These are phyloP conservation scores for Eilema griseolum DNA, from an alignment of 2,888 invertebrate species.

Conservation along the genomic window DNA sequence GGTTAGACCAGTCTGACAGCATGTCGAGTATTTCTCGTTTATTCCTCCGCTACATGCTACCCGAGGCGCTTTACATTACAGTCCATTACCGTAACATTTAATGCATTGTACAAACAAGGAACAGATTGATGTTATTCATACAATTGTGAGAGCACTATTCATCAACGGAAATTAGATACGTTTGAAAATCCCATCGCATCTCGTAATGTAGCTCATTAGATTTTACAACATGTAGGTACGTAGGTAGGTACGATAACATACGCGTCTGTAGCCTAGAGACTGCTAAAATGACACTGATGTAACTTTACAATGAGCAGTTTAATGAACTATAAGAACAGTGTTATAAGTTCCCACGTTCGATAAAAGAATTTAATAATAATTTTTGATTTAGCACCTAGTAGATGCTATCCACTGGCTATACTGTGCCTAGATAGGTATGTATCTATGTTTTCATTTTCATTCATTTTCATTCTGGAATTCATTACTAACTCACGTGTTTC, in stretches of 20 bases:
- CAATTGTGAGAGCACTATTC: slow-evolving; percentile 10
- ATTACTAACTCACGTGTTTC: too few species aligned
- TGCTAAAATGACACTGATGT: background rate
- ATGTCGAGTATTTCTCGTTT: slow-evolving; percentile 15
- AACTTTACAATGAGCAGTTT: too few species aligned
- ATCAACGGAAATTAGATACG: slow-evolving; percentile 14
- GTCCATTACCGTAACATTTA: slow-evolving; percentile 15
- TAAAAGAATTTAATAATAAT: too few species aligned
- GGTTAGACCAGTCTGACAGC: background rate
- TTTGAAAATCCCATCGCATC: slow-evolving; percentile 8
- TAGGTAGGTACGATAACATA: background rate
- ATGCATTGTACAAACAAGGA: slow-evolving; percentile 19
- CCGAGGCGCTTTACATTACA: slow-evolving; percentile 13
- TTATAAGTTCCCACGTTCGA: too few species aligned
- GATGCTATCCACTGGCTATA: too few species aligned
- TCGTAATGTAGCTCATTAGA: slow-evolving; percentile 5
- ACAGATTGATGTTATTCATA: slow-evolving; percentile 17
- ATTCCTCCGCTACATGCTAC: slow-evolving; percentile 6
- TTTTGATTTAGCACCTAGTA: too few species aligned
- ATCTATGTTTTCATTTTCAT: too few species aligned
- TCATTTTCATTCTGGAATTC: too few species aligned
- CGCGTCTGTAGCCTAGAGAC: background rate
- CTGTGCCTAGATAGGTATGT: too few species aligned
- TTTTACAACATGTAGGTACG: background rate
- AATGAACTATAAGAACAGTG: too few species aligned